These are phyloP conservation scores for Pluvialis apricaria DNA, from an alignment of 2,113 vertebrate genomes.

Conservation along the genomic window DNA sequence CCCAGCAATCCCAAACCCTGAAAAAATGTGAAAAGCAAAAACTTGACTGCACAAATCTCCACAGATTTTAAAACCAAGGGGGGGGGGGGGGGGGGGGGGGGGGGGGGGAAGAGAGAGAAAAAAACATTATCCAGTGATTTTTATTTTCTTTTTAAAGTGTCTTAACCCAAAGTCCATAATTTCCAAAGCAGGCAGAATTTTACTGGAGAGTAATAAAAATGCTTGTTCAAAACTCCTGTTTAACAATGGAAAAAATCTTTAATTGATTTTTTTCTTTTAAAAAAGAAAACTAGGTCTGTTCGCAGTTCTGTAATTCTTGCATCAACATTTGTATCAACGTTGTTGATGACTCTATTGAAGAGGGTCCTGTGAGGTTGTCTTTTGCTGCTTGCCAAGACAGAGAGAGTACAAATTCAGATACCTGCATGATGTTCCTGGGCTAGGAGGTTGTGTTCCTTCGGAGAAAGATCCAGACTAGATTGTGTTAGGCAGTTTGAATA, in stretches of 20 bases:
- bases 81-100: no score
- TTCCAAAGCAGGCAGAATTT: neutral
- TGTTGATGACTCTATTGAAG: neutral
- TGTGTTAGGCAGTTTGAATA: neutral
- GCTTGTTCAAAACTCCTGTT: neutral
- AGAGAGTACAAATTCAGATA: neutral
- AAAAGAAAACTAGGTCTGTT: neutral
- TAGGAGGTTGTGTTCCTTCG: neutral
- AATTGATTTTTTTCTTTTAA: neutral
- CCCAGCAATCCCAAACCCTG: neutral
- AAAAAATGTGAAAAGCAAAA: neutral
- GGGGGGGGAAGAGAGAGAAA: no score
- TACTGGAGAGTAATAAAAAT: neutral
- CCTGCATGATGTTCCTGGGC: neutral
- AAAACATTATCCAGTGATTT: neutral
- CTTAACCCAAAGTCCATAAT: neutral
- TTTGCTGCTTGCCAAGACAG: neutral
- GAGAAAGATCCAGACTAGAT: neutral
- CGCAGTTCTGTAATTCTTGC: neutral
- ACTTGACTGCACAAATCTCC: neutral
- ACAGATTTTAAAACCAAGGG: neutral
- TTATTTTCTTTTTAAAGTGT: neutral
- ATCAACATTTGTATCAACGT: neutral
- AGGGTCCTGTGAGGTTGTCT: neutral
- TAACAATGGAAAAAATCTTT: neutral